phyloP scores from a whole-genome alignment of 2,113 vertebrate species.

The Pogonocichla stellata region DNA sequence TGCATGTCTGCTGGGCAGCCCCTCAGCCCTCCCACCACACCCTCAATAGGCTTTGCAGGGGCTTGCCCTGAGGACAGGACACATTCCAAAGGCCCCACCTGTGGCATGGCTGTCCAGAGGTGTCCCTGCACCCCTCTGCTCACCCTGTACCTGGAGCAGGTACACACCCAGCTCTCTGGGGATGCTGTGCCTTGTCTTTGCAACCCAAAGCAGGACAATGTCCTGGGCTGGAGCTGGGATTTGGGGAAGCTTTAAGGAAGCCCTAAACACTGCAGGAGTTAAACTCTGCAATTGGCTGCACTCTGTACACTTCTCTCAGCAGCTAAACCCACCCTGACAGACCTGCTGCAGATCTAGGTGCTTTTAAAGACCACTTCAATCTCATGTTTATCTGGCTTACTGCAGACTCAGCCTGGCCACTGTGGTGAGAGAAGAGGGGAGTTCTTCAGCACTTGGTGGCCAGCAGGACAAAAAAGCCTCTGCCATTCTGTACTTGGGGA shows the following conservation, averaged over 20 bases:
- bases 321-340: neutral
- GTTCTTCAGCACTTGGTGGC: neutral
- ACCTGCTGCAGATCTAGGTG: neutral
- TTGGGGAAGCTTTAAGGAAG: neutral
- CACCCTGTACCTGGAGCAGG: neutral
- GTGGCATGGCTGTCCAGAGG: neutral
- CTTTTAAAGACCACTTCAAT: neutral
- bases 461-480: neutral
- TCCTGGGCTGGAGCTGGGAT: neutral
- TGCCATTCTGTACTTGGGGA: neutral
- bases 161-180: neutral
- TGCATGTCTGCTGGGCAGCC: neutral
- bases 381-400: neutral
- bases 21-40: neutral
- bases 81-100: neutral
- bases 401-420: neutral
- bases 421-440: neutral
- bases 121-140: neutral
- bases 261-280: neutral
- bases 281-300: accelerated
- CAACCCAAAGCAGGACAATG: neutral
- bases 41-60: neutral
- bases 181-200: neutral
- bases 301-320: neutral
- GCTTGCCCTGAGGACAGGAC: neutral